Percentiles rank a stretch among this genome's conserved stretches.
Conservation (phyloP, 2,888 invertebrate genomes). For the Tryphoninae sp. region DNA sequence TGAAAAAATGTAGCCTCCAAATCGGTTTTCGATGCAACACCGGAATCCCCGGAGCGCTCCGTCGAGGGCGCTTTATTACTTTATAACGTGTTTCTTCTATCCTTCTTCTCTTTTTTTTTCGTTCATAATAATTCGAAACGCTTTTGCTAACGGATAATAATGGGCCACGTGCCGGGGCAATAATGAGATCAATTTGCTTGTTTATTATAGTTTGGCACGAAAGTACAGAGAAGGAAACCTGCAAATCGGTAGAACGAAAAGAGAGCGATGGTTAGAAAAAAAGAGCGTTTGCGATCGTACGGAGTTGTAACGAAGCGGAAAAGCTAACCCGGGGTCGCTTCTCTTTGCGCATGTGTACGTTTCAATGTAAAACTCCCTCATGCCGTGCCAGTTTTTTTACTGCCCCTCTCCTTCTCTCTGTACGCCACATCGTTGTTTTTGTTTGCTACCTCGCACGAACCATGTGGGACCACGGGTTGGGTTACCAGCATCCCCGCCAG, state of each 20-base stretch:
- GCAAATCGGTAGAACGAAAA: not conserved
- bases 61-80: not conserved
- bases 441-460: not conserved
- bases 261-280: not conserved
- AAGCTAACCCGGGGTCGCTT: not conserved
- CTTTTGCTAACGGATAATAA: conserved; percentile 36
- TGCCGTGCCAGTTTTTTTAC: conserved; percentile 4
- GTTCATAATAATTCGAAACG: conserved; percentile 21
- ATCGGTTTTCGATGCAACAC: conserved; percentile 55
- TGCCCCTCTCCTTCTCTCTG: conserved; percentile 1
- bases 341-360: not conserved
- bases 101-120: conserved; percentile 1
- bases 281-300: not conserved
- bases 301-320: not conserved
- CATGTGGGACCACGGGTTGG: not conserved
- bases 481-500: conserved; percentile 24
- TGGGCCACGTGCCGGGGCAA: conserved; percentile 30
- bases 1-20: conserved; percentile 30
- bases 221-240: not conserved
- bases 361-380: conserved; percentile 1
- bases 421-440: conserved; percentile 37
- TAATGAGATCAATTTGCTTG: conserved; percentile 53
- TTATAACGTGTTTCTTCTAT: conserved; percentile 1
- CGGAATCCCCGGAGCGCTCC: not conserved
- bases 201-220: conserved; percentile 48